phyloP scores from a whole-genome alignment of 2,113 vertebrate genomes.

The Erpornis zantholeuca region DNA sequence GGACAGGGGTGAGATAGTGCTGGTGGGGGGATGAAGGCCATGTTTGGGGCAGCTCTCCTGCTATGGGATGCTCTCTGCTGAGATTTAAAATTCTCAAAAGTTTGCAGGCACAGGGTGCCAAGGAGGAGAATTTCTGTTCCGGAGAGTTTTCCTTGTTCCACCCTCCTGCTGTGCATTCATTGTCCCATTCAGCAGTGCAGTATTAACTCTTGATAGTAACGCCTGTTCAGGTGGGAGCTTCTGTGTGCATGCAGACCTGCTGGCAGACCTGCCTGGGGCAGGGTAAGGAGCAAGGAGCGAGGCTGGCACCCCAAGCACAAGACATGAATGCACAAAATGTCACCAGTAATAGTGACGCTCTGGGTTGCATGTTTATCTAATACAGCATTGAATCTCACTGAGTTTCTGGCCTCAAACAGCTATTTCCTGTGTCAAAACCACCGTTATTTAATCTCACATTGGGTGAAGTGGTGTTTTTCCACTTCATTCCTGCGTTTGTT shows the following conservation, averaged over 20 bases:
- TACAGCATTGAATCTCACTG: neutral
- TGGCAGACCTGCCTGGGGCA: neutral
- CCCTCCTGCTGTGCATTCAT: neutral
- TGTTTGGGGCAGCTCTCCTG: neutral
- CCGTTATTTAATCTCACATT: rapidly evolving
- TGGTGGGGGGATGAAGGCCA: rapidly evolving
- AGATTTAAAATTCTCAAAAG: neutral
- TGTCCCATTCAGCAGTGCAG: neutral
- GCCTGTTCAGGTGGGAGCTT: neutral
- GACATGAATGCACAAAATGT: neutral
- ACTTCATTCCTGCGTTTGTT: rapidly evolving
- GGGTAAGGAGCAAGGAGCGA: neutral
- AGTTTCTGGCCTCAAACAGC: neutral
- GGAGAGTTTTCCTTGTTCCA: neutral
- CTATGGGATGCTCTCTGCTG: neutral
- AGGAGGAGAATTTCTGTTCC: neutral
- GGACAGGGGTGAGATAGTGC: rapidly evolving
- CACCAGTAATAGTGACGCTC: neutral
- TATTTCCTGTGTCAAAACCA: neutral
- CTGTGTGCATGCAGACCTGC: neutral
- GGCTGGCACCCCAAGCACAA: neutral
- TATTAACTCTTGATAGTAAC: neutral
- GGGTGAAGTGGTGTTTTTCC: neutral
- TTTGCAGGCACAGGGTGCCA: neutral
- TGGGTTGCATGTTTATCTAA: neutral